Evolutionary conservation across 2,797 vertebrate species (phyloP), one percentile per base, ranked within the genome.

Genomic region (Lophius americanus): DNA sequence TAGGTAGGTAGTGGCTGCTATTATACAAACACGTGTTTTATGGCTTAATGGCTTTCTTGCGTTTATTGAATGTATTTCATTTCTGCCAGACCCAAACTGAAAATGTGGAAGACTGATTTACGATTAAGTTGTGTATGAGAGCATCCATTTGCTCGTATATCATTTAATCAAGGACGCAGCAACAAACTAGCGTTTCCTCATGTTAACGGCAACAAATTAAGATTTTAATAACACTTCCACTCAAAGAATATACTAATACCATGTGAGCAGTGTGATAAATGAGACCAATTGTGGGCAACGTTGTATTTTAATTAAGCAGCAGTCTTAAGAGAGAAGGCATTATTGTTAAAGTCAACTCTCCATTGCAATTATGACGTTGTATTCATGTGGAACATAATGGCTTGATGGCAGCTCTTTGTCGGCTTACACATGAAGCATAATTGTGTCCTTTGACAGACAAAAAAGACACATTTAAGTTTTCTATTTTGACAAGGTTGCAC

Each of bases 291-390:
- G 86, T 84, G 78, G 79, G 69, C 72, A 89, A 79, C 62, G 51
- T 73, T 89, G 82, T 80, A 88, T 91, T 92, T 89, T 91, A 92
- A 93, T 93, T 90, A 93, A 91, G 87, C 78, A 76, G 77, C 75
- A 70, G 75, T 88, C 76, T 89, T 88, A 87, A 90, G 85, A 56
- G 80, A 84, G 75, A 65, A 84, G 87, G 85, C 84, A 65, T 88
- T 86, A 87, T 91, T 89, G 90, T 91, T 90, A 82, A 85, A 89
- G 78, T 87, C 81, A 85, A 82, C 86, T 89, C 83, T 86, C 72
- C 64, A 72, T 82, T 84, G 91, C 91, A 92, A 92, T 93, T 93
- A 92, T 83, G 81, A 72, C 10, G 70, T 84, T 84, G 90, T 85
- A 87, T 92, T 93, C 91, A 89, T 87, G 84, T 86, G 76, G 68